Percentiles rank a stretch among this genome's conserved stretches.
phyloP scores from a whole-genome alignment of 1,140 invertebrate species.

The Tetragonula clypearis region DNA sequence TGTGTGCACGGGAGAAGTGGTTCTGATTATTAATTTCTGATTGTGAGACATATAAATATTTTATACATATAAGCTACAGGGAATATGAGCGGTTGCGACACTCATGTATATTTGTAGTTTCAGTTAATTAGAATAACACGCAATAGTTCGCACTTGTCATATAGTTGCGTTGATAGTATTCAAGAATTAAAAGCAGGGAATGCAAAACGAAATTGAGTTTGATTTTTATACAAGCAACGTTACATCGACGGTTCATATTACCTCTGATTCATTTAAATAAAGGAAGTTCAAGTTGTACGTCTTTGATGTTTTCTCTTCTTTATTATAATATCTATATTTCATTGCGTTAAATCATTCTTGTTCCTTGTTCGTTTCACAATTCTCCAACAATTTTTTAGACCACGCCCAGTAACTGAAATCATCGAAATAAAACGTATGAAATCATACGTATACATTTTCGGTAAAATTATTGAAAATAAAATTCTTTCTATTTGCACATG shows the following conservation, averaged over 20 bases:
- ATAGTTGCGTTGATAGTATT: conserved; percentile 29
- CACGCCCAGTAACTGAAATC: background rate
- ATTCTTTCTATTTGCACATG: background rate
- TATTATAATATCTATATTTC: background rate
- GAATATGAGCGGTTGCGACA: conserved; percentile 51
- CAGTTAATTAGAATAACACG: conserved; percentile 44
- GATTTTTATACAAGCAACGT: conserved; percentile 27
- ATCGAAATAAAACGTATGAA: background rate
- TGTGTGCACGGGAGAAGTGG: conserved; percentile 40
- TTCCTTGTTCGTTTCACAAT: background rate
- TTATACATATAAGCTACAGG: conserved; percentile 52
- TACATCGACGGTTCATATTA: conserved; percentile 38
- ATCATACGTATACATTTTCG: background rate
- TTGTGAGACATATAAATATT: conserved; percentile 63
- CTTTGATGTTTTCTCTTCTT: background rate
- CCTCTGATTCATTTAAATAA: conserved; percentile 59
- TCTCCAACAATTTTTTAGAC: background rate
- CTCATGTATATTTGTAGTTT: background rate
- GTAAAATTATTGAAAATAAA: background rate
- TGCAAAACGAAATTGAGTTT: conserved; percentile 13
- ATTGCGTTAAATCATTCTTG: background rate
- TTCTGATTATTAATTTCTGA: conserved; percentile 62
- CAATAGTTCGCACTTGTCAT: conserved; percentile 16
- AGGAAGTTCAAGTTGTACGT: conserved; percentile 51
- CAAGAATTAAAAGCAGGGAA: background rate